Evolutionary conservation across 2,888 invertebrate genomes (phyloP), one percentile per base, ranked within the genome.

Genomic region (Pseudococcus viburni): DNA sequence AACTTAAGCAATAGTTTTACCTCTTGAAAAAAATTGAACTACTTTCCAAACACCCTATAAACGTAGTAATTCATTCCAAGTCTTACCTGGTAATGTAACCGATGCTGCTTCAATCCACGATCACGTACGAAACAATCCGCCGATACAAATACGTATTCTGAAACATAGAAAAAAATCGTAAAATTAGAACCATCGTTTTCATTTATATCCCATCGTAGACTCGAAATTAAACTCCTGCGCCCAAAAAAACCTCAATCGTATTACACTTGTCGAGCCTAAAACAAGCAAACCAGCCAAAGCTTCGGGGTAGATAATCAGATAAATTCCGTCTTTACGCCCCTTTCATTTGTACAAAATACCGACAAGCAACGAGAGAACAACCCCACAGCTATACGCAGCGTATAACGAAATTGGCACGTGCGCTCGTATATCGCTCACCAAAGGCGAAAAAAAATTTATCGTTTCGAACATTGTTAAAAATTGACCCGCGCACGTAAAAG

Each of bases 361-460:
- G 7, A 51, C 51, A 64, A 64, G 26, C 22, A 46, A 46, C 46
- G 9, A 46, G 46, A 46, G 22, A 22, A 12, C 22, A 64, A 64
- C 19, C 19, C 68, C 26, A 33, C 26, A 12, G 26, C 17, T n/a
- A 6, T 5, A 59, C n/a, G 59, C 26, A 33, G 3, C 26, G 26
- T 33, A 33, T 59, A 59, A 59, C 59, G 33, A 73, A 73, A 73
- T 73, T 73, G 68, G 68, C 68, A 73, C 68, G 68, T 73, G 33
- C 68, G 68, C 68, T 73, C 68, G 68, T 73, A 73, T 73, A 73
- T 73, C 68, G 68, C 33, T 33, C 26, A 33, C 68, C 68, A 15
- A 73, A 73, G 68, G 68, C 68, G 68, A 73, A 73, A 73, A 73
- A 73, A 73, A 73, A 73, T 73, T 73, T 73, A 73, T 73, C 68